Base-by-base conservation (phyloP, 2,113 vertebrate species). In the Brachionichthys hirsutus region DNA sequence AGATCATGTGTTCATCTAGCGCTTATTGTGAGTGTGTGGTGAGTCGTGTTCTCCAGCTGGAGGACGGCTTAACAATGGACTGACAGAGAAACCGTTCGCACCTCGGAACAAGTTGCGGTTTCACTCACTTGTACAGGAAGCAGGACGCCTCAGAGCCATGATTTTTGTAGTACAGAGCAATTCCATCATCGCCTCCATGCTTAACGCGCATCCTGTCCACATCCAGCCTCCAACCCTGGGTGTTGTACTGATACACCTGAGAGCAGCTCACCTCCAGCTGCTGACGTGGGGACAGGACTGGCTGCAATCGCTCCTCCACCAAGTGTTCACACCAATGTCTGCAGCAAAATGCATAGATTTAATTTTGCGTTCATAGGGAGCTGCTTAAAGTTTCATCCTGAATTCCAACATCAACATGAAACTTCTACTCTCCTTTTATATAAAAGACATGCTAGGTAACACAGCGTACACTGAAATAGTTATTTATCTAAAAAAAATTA, bases 301-400 rank as follows among this genome's bases (percentile, higher is more conserved):
- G 87, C 65, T 94, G 88, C 48, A 85, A 80, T 1, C 2, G 75
- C 61, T 92, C 89, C 57, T 76, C 84, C 70, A 91, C 52, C 0
- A 14, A 79, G 19, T 41, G 80, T 43, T 94, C 90, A 44, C 95
- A 98, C 94, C 94, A 95, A 24, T 79, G 88, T 77, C 95, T 97
- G 75, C 20, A 46, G 40, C 3, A 20, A 1, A 48, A 20, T 6
- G 19, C 12, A 48, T 18, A 22, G 40, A 17, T 50, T 30, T 17
- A 7, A 2, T 30, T 4, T 30, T 30, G 24, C 5, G 24, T 30
- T 30, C 24, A 30, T 6, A 30, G 24, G 8, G 4, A 30, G 24
- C 24, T 30, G 24, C 24, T 8, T 30, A 30, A 30, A 30, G 24
- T 30, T 4, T 30, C 3, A 30, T 30, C 3, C 2, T 30, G 24